Base-by-base conservation (phyloP, 2,113 vertebrate genomes). In the Podilymbus podiceps region DNA sequence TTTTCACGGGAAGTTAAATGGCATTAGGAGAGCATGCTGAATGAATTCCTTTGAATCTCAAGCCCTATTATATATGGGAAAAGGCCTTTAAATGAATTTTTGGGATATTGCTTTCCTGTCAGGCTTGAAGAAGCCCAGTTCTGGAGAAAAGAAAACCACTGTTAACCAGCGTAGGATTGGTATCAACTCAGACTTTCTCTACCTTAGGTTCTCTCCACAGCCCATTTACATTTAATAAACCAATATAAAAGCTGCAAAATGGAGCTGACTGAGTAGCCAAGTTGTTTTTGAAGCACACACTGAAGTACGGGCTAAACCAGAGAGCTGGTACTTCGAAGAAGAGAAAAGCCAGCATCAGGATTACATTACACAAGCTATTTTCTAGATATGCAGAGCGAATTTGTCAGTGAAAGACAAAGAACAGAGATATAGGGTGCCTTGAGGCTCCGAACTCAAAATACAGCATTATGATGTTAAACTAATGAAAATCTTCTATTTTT, bases 1-100 rank as follows among this genome's bases (percentile, higher is more conserved):
- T 95, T 92, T 93, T 53, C 73, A 30, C 2, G 27, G 79, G 88
- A 91, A 91, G 82, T 85, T 92, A 89, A 85, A 83, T 53, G 83
- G 82, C 66, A 93, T 59, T 87, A 10, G 5, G 90, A 90, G 75
- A 78, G 42, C 53, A 67, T 17, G 49, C 47, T 62, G 44, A 67
- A 73, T 47, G 60, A 83, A 80, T 35, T 63, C 30, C 73, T 95
- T 94, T 94, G 90, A 93, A 67, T 80, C 27, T 9, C 19, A 69
- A 66, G 30, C 7, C 35, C 73, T 75, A 12, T 60, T 75, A 58
- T 63, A 77, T 3, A 52, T 5, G 15, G 49, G 15, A 75, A 88
- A 96, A 90, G 27, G 76, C 25, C 64, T 53, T 81, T 72, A 78
- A 87, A 89, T 15, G 44, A 89, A 90, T 89, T 93, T 4, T 27